A percentile compares a stretch with the other conserved stretches of the same genome.
These are phyloP conservation scores for Thymelicus acteon DNA, from an alignment of 2,888 invertebrate species.

Conservation along the genomic window DNA sequence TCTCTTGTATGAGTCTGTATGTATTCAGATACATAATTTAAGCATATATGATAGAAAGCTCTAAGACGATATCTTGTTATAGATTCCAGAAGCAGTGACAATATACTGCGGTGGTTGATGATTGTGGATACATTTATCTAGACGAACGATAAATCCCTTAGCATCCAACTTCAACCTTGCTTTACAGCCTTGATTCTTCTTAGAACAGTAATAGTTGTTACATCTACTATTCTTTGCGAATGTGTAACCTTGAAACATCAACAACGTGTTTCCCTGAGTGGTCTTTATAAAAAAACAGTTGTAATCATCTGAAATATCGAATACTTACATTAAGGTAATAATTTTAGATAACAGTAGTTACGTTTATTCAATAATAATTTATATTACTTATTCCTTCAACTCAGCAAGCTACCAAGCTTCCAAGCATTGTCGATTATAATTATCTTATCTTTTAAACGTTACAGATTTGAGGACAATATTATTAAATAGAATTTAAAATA, in stretches of 20 bases:
- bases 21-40: too few species aligned
- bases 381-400: slow-evolving; percentile 28
- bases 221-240: slow-evolving; percentile 45
- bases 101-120: slow-evolving; percentile 47
- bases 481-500: not conserved
- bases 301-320: slow-evolving; percentile 40
- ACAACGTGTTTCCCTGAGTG: slow-evolving; percentile 41
- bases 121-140: slow-evolving; percentile 48
- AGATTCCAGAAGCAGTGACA: slow-evolving; percentile 26
- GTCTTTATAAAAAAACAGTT: slow-evolving; percentile 50
- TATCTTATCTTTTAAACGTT: too few species aligned
- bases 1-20: too few species aligned
- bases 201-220: slow-evolving; percentile 45
- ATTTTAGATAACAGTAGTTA: too few species aligned
- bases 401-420: slow-evolving; percentile 45
- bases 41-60: too few species aligned
- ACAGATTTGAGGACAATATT: not conserved
- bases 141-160: slow-evolving; percentile 38
- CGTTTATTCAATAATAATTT: too few species aligned
- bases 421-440: too few species aligned
- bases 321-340: too few species aligned
- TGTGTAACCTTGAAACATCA: slow-evolving; percentile 51
- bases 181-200: slow-evolving; percentile 50
- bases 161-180: slow-evolving; percentile 44
- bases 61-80: slow-evolving; percentile 30